These are phyloP conservation scores for Andrena bucephala DNA, from an alignment of 2,888 invertebrate genomes.

Conservation along the genomic window DNA sequence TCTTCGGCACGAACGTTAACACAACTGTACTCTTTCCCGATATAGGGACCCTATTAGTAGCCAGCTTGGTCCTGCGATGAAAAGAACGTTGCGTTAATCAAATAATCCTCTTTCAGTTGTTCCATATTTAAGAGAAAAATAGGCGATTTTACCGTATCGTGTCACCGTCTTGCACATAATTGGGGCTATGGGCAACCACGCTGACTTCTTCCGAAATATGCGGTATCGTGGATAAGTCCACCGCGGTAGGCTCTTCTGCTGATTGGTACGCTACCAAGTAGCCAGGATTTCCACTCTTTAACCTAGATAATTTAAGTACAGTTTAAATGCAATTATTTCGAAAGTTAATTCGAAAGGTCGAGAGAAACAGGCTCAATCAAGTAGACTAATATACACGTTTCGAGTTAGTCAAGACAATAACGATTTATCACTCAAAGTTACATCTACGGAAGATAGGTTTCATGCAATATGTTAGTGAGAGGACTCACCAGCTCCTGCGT, in stretches of 20 bases:
- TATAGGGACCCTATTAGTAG: slow-evolving; percentile 87
- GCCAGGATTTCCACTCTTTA: slow-evolving; percentile 91
- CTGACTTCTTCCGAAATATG: slow-evolving; percentile 88
- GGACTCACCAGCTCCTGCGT: slow-evolving; percentile 82
- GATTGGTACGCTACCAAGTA: slow-evolving; percentile 91
- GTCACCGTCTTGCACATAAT: slow-evolving; percentile 83
- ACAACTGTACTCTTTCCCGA: slow-evolving; percentile 89
- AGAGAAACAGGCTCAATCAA: slow-evolving; percentile 13
- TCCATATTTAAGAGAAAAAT: slow-evolving; percentile 1
- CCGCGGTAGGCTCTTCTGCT: slow-evolving; percentile 84
- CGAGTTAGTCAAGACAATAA: slow-evolving; percentile 16
- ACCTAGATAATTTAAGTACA: slow-evolving; percentile 85
- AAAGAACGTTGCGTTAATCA: slow-evolving; percentile 10
- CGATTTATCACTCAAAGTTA: slow-evolving; percentile 31
- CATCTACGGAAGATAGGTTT: slow-evolving; percentile 21
- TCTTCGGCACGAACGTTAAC: slow-evolving; percentile 89
- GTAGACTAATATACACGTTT: slow-evolving; percentile 4
- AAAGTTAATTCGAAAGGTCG: too few species aligned
- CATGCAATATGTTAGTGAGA: slow-evolving; percentile 67
- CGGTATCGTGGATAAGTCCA: slow-evolving; percentile 86
- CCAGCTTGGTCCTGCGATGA: slow-evolving; percentile 86
- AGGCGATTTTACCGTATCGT: slow-evolving; percentile 83
- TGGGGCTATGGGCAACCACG: slow-evolving; percentile 87
- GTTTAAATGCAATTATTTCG: slow-evolving; percentile 18
- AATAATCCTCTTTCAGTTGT: not conserved